Base-by-base conservation (phyloP, 2,113 vertebrate genomes). In the Chaetorhynchus papuensis region DNA sequence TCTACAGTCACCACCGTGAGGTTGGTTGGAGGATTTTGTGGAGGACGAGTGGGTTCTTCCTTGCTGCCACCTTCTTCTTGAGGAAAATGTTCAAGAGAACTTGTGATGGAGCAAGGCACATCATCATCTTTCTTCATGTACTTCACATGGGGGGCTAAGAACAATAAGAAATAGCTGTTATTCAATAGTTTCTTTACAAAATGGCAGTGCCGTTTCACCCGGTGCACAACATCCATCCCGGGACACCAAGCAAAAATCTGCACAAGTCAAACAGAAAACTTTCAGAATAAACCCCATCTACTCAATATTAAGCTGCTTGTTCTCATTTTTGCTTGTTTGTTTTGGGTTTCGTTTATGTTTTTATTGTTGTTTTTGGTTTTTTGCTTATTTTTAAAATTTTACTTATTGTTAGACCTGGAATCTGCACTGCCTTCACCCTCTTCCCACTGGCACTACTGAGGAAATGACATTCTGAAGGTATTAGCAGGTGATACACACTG, bases 1-100 rank as follows among this genome's bases (percentile, higher is more conserved):
- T 99, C 99, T 79, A 99, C 99, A 2, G 99, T 99, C 61, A 99
- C 98, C 95, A 99, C 98, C 0, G 99, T 99, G 94, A 99, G 97
- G 87, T 99, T 99, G 75, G 99, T 98, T 30, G 99, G 99, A 47
- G 99, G 98, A 39, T 98, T 96, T 56, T 98, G 98, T 1, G 99
- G 99, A 64, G 99, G 98, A 57, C 87, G 98, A 21, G 98, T 98
- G 78, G 98, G 98, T 27, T 98, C 98, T 83, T 97, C 97, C 63
- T 98, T 98, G 31, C 39, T 89, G 14, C 83, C 87, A n/a, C 6
- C 90, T 47, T 99, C 99, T 88, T 98, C 98, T 98, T 98, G 97
- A 10, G 99, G 98, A 94, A 99, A 99, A 90, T 98, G 98, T 70
- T 98, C 93, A 26, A 99, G 93, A 11, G 99, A 99, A 52, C 98